Evolutionary conservation across 2,113 vertebrate genomes (phyloP).

Genomic region (Pampusana beccarii): DNA sequence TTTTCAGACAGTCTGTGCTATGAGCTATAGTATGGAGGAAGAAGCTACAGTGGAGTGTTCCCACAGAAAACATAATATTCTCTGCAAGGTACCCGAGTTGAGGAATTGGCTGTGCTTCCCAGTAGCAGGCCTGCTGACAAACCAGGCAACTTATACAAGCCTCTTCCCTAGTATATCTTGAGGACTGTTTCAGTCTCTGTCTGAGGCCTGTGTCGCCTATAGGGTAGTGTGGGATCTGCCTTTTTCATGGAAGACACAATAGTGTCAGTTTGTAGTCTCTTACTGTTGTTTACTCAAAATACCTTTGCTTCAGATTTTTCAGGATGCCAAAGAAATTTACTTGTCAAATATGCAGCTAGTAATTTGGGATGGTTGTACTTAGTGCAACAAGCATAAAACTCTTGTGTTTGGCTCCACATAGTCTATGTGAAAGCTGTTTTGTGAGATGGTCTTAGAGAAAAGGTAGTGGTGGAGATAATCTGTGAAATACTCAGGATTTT

Average conservation of each 20-base stretch:
- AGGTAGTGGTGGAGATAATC: background rate
- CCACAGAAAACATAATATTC: background rate
- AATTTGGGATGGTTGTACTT: rapidly evolving
- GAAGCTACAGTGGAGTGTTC: background rate
- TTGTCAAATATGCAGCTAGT: background rate
- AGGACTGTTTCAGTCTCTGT: background rate
- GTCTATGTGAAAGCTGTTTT: background rate
- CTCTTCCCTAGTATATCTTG: background rate
- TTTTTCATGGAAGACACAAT: background rate
- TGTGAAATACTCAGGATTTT: background rate
- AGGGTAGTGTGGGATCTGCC: rapidly evolving
- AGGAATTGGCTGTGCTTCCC: background rate
- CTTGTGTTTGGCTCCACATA: background rate
- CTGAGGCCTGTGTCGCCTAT: background rate
- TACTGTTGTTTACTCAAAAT: background rate
- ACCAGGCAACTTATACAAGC: background rate
- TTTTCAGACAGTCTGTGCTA: background rate
- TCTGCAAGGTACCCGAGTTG: background rate
- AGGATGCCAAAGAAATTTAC: background rate
- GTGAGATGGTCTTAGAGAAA: background rate
- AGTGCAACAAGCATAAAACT: background rate
- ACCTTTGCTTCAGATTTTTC: background rate
- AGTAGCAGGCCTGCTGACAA: background rate
- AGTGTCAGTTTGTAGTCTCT: background rate
- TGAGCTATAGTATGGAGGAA: background rate